These are phyloP conservation scores for Spinus olivaceus DNA, from an alignment of 2,797 vertebrate genomes.

Conservation along the genomic window DNA sequence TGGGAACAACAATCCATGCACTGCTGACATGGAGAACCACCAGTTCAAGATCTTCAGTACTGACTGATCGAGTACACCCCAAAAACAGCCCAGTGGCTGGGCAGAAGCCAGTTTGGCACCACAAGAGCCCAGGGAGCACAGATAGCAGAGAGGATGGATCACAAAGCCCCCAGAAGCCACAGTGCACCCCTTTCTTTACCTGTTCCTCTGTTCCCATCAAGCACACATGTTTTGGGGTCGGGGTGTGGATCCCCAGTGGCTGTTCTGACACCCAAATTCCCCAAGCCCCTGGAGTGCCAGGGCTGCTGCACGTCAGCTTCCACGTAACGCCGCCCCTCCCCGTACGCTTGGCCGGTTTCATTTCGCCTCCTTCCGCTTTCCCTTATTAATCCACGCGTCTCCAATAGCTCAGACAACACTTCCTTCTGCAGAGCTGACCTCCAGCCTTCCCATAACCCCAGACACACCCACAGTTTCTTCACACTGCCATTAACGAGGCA, in stretches of 20 bases:
- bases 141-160: neutral
- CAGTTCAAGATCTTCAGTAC: neutral
- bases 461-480: neutral
- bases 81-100: neutral
- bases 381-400: neutral
- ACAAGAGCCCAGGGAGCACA: accelerated
- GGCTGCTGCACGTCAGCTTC: neutral
- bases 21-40: accelerated
- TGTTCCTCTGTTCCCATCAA: neutral
- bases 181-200: accelerated
- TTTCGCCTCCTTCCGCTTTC: constrained; percentile 3
- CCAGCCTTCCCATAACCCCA: neutral
- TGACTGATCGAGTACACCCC: accelerated
- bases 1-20: accelerated
- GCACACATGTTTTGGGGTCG: accelerated
- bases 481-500: neutral
- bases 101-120: neutral
- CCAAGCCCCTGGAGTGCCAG: neutral
- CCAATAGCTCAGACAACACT: neutral
- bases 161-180: neutral
- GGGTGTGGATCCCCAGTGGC: neutral
- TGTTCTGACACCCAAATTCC: neutral
- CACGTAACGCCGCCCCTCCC: neutral
- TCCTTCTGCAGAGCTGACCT: constrained; percentile 17
- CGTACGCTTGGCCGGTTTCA: accelerated